phyloP scores from a whole-genome alignment of 2,888 invertebrate species.

The Erynnis tages region DNA sequence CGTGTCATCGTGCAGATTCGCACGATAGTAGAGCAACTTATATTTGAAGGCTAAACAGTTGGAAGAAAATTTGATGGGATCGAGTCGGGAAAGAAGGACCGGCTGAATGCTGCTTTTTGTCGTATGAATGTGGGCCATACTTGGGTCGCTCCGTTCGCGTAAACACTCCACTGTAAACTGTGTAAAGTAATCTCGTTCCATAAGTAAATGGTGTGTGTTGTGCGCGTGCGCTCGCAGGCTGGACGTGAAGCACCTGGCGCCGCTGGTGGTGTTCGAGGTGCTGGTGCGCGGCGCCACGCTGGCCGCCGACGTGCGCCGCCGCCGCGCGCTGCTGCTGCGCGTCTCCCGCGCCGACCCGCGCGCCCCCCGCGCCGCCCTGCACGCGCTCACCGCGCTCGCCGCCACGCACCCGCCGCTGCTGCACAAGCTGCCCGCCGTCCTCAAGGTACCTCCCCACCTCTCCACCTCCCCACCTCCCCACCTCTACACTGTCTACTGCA shows the following conservation, averaged over 20 bases:
- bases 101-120: no score
- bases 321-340: conserved; percentile 90
- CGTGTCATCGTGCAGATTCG: no score
- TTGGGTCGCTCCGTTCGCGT: no score
- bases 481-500: no score
- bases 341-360: conserved; percentile 90
- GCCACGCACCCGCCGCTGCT: conserved; percentile 90
- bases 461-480: no score
- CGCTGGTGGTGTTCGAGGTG: conserved; percentile 95
- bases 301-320: conserved; percentile 86
- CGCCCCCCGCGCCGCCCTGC: conserved; percentile 95
- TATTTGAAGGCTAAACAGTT: no score
- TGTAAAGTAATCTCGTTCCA: no score
- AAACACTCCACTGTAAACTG: no score
- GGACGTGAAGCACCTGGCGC: conserved; percentile 96
- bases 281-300: conserved; percentile 86
- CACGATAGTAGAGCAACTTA: no score
- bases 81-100: no score
- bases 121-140: no score
- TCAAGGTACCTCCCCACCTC: conserved; percentile 73
- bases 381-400: conserved; percentile 97
- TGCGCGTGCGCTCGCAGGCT: conserved; percentile 70
- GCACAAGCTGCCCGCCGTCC: conserved; percentile 92
- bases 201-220: conserved; percentile 66
- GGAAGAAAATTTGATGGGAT: no score